Base-by-base conservation (phyloP, 2,113 vertebrate species). In the Galemys pyrenaicus region DNA sequence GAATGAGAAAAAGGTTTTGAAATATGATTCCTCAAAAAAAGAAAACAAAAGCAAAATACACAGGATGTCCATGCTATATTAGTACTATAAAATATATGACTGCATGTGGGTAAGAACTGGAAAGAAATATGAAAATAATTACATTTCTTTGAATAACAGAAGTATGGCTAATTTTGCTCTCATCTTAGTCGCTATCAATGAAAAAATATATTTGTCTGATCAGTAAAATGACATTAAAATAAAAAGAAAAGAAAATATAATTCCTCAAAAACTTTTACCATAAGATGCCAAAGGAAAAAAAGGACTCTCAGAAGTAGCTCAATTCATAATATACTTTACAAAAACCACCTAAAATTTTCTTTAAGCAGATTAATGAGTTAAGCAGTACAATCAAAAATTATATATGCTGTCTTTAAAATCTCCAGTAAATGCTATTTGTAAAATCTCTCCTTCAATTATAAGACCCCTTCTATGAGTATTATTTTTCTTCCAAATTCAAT, bases 261-360 rank as follows among this genome's bases (percentile, higher is more conserved):
- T 51, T 95, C 68, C 85, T 89, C 20, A 79, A 93, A 89, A 96
- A 73, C 37, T 67, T 88, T 95, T 54, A 91, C 58, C 28, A 6
- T 74, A 70, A 81, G n/a, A 77, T 79, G 39, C 79, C 49, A 68
- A 9, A 37, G 13, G 13, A 30, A 51, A 91, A 58, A 85, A 35
- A 77, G 16, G 8, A 46, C 8, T 83, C 28, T 95, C 62, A 81
- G 39, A 96, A 86, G 17, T 46, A 88, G 41, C 44, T 74, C 20
- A 58, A 49, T 83, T 87, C 32, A 92, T 56, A 32, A 65, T 22
- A 68, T 9, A 68, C 64, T 67, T 35, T 67, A 67, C 64, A 32
- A 65, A 64, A 32, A 32, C 28, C 30, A 30, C 32, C 15, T 79
- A 87, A 64, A 81, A 89, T 51, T 88, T 93, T 94, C 58, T 91